A percentile compares a stretch with the other conserved stretches of the same genome.
Conservation (phyloP, 2,797 vertebrate genomes). For the Enteromius thamalakanensis region DNA sequence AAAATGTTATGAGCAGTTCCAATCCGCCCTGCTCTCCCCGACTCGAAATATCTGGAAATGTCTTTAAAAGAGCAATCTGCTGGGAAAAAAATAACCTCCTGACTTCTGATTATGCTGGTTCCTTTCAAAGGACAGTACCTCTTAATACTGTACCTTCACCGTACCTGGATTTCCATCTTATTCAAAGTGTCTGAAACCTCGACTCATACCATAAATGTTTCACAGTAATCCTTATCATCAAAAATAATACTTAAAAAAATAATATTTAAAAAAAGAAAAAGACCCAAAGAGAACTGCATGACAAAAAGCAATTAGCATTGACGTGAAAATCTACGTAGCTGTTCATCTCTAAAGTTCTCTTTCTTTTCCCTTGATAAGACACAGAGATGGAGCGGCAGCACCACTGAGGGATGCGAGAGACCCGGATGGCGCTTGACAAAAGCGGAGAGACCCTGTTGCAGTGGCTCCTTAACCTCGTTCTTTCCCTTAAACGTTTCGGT, state of each 20-base stretch:
- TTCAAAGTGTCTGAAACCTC: slow-evolving; percentile 46
- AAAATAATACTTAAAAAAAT: slow-evolving; percentile 63
- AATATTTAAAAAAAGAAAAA: slow-evolving; percentile 47
- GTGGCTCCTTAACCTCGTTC: slow-evolving; percentile 44
- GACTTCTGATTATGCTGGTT: slow-evolving; percentile 43
- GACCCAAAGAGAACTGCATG: slow-evolving; percentile 47
- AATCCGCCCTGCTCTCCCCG: slow-evolving; percentile 16
- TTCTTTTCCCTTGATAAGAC: slow-evolving; percentile 61
- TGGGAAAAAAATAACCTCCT: slow-evolving; percentile 7
- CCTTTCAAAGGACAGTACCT: slow-evolving; percentile 36
- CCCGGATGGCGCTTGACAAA: slow-evolving; percentile 56
- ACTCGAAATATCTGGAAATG: slow-evolving; percentile 43
- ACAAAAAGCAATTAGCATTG: slow-evolving; percentile 62
- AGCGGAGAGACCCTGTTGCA: slow-evolving; percentile 54
- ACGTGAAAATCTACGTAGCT: slow-evolving; percentile 63
- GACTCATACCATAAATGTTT: slow-evolving; percentile 44
- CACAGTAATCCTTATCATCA: slow-evolving; percentile 59
- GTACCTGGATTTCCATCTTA: slow-evolving; percentile 44
- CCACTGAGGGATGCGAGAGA: slow-evolving; percentile 59
- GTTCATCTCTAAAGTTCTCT: slow-evolving; percentile 53
- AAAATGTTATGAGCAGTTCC: slow-evolving; percentile 33
- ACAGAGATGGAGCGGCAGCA: slow-evolving; percentile 63
- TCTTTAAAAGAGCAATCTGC: slow-evolving; percentile 48
- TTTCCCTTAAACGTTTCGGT: slow-evolving; percentile 35
- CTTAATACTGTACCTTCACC: slow-evolving; percentile 34